Percentiles rank a stretch among this genome's conserved stretches.
Conservation (phyloP, 2,888 invertebrate species). For the Barypeithes pellucidus region DNA sequence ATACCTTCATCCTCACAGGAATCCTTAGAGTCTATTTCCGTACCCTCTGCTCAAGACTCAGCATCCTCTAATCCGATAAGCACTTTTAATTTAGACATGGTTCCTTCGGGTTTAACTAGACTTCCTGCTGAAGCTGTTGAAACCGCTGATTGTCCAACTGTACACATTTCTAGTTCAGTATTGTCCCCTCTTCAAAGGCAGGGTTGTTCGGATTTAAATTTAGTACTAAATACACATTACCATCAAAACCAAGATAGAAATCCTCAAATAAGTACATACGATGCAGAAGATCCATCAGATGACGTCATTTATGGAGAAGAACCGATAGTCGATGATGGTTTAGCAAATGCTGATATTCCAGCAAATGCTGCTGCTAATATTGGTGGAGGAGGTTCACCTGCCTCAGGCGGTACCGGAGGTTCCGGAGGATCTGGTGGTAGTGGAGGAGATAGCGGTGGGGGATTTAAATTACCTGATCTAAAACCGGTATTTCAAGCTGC, state of each 20-base stretch:
- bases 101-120: constrained; percentile 57
- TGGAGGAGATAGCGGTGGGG: constrained; percentile 49
- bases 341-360: constrained; percentile 62
- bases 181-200: constrained; percentile 74
- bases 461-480: constrained; percentile 63
- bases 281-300: constrained; percentile 53
- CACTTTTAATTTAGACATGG: constrained; percentile 63
- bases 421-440: constrained; percentile 56
- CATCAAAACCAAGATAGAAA: constrained; percentile 71
- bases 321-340: constrained; percentile 38
- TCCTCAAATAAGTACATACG: constrained; percentile 59
- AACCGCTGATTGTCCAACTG: constrained; percentile 72
- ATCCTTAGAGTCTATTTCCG: constrained; percentile 49
- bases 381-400: constrained; percentile 49
- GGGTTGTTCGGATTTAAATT: constrained; percentile 80
- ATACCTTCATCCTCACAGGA: constrained; percentile 37
- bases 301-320: constrained; percentile 67
- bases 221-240: constrained; percentile 81
- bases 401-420: constrained; percentile 56
- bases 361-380: constrained; percentile 63
- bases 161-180: constrained; percentile 74
- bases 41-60: constrained; percentile 37
- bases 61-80: constrained; percentile 58
- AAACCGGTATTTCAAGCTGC: constrained; percentile 64
- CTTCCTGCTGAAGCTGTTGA: constrained; percentile 39